Evolutionary conservation across 2,888 invertebrate species (phyloP), one percentile per base, ranked within the genome.

Genomic region (Agrochola circellaris): DNA sequence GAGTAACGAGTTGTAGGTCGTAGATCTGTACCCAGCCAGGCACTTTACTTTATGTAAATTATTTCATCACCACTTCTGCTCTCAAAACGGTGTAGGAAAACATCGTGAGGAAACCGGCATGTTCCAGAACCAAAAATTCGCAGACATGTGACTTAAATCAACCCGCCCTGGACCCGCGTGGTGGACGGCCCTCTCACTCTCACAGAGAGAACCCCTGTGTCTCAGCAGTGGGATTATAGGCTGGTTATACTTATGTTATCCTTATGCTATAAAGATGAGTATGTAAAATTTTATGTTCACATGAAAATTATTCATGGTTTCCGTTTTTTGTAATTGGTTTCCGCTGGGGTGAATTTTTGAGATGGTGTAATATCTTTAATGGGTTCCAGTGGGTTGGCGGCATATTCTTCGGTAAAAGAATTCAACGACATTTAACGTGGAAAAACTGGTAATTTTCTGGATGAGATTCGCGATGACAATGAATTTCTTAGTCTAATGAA

Each of bases 271-370:
- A 34, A 58, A 58, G 23, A 68, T 34, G 60, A 68, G 60, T 34
- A 61, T 23, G 45, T 54, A 17, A 38, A 34, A 48, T 56, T 56
- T 51, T 70, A 66, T 70, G 58, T 17, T 26, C 34, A 70, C 54
- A 70, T 48, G 30, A 48, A 66, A 66, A 38, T 61, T 78, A 34
- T 66, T 54, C 23, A 82, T 42, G 66, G 78, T 23, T 64, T 8
- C 42, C 38, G 2, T 65, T 34, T 54, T 80, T 15, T 68, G 42
- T 58, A 54, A 84, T 67, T 81, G 34, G 42, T 34, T 61, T 42
- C 15, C 20, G 8, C 9, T n/a, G 51, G 61, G 54, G 38, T 83
- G 78, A 64, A 82, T 82, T 42, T 82, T 78, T 64, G 64, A 82
- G 15, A 34, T 17, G 60, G 8, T 30, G 26, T 74, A 62, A 75